A percentile compares a stretch with the other conserved stretches of the same genome.
Evolutionary conservation across 2,797 vertebrate species (phyloP).

Genomic region (Hemitrygon akajei): DNA sequence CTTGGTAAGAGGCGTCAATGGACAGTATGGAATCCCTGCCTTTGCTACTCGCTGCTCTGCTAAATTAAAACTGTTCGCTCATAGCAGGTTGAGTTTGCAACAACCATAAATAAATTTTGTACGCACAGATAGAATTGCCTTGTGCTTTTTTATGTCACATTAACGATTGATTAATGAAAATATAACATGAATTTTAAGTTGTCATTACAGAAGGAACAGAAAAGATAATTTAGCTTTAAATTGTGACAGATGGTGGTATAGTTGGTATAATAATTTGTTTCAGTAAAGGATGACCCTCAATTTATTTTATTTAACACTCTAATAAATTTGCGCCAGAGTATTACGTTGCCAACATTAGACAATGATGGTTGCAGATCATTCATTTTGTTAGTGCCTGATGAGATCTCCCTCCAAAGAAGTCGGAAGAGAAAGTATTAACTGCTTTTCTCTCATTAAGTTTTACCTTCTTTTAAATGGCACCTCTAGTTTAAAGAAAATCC

Average conservation of each 20-base stretch:
- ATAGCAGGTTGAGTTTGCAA: constrained; percentile 13
- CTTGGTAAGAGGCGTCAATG: constrained; percentile 35
- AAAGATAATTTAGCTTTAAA: constrained; percentile 29
- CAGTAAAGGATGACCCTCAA: background rate
- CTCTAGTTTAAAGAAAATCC: background rate
- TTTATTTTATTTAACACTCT: constrained; percentile 17
- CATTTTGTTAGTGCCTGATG: background rate
- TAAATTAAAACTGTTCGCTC: constrained; percentile 31
- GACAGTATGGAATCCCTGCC: constrained; percentile 30
- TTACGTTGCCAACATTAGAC: background rate
- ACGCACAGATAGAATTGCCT: background rate
- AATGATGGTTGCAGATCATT: background rate
- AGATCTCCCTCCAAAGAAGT: background rate
- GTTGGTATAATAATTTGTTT: constrained; percentile 4
- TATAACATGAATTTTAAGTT: constrained; percentile 30
- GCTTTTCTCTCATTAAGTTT: background rate
- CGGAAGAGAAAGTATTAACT: background rate
- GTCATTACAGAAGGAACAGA: background rate
- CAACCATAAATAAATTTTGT: background rate
- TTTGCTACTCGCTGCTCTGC: constrained; percentile 27
- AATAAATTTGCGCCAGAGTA: constrained; percentile 8
- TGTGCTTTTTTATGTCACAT: constrained; percentile 18
- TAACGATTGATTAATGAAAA: constrained; percentile 30
- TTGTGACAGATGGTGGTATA: constrained; percentile 26
- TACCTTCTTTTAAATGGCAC: background rate